Evolutionary conservation across 2,888 invertebrate species (phyloP), one percentile per base, ranked within the genome.

Genomic region (Acronicta aceris): DNA sequence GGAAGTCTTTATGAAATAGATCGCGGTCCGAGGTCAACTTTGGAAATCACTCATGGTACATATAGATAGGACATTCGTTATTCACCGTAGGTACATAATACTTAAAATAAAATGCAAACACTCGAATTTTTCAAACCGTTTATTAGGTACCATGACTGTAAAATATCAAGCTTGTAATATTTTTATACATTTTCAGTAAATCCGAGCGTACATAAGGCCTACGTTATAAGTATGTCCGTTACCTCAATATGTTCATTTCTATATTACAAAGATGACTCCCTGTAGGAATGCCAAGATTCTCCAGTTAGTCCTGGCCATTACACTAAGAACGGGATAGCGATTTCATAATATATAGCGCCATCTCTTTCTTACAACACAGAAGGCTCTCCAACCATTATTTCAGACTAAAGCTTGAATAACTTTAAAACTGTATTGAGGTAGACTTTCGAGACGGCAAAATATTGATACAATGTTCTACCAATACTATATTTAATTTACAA

Each of bases 121-220:
- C 5, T 0, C 0, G 8, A 7, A 12, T 43, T 47, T 66, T 71
- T 43, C 42, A 56, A 68, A 59, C 57, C 54, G 50, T 74, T 71
- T 74, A 74, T 67, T 74, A 67, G 62, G 71, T 71, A 74, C 59
- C 64, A 74, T 50, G 50, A 74, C 48, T 74, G 57, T 57, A 70
- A 70, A 72, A 64, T 62, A 71, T 63, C 30, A 74, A 74, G 71
- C 65, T 61, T 71, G 36, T 27, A 55, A 36, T 51, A 43, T 38
- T 15, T 48, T 57, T 40, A n/a, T 27, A 60, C 48, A 63, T 61
- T 63, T 51, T 38, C 48, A 59, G 41, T 60, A 30, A 53, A 58
- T 27, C 52, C 38, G 21, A 54, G 61, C 36, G 27, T 9, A 30
- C 10, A 53, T 58, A 21, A 21, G 21, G 21, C 21, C 21, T 21